Base-by-base conservation (phyloP, 2,888 invertebrate species). In the Drosophila cognata region DNA sequence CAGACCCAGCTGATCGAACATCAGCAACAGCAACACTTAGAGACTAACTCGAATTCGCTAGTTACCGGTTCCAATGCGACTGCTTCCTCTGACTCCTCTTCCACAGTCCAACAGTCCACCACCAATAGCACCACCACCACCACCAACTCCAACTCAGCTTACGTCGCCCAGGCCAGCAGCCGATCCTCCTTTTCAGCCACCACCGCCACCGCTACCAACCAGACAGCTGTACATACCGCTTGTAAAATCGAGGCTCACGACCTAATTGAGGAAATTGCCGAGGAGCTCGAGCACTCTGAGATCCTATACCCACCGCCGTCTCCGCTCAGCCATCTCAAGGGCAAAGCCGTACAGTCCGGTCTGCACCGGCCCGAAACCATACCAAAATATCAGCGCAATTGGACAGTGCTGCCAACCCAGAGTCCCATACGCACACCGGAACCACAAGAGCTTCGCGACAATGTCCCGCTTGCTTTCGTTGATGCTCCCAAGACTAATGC, bases 311-410 rank as follows among this genome's bases (percentile, higher is more conserved):
- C 93, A 48, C 92, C 93, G 77, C 91, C 93, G 73, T 92, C 92
- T 82, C 93, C 93, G 82, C 89, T 92, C 61, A 92, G 91, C 74
- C 92, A 92, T 65, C 86, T 91, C 16, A 91, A 91, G 70, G 84
- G 84, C 64, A 92, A 91, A 79, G 73, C 89, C 81, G 81, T 91
- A 62, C 93, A 94, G 82, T 94, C 95, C 64, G 95, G 95, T 67
- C 93, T 96, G 77, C 95, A 95, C 69, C 95, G 94, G 92, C 94
- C 95, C 25, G 95, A 95, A 81, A 94, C 93, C 88, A 94, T 96
- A 88, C 96, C 96, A 11, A 93, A 94, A 66, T 96, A 96, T 91
- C 96, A 96, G 92, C 94, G 94, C 91, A 94, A 95, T 90, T 94
- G 95, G 91, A 94, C 95, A 73, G 94, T 94, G 82, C 91, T 95